Base-by-base conservation (phyloP, 2,113 vertebrate species). In the Cardinalis cardinalis region DNA sequence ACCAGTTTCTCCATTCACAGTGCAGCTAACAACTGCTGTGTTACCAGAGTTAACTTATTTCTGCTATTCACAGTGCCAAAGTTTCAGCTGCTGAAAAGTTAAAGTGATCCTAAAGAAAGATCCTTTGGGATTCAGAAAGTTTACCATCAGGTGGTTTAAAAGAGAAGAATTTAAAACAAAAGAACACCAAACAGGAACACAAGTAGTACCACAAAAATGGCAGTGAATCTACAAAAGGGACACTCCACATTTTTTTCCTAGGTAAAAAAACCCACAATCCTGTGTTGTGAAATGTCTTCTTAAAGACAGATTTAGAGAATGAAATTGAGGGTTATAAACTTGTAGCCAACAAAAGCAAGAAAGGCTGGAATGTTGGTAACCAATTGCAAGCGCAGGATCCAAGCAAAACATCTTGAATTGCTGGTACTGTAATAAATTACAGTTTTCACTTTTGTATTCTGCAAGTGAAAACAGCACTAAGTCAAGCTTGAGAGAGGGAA, bases 401-500 rank as follows among this genome's bases (percentile, higher is more conserved):
- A 98, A 98, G 96, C 88, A 98, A 97, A 98, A 98, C 96, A 98
- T 97, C 97, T 97, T 97, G 97, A 97, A 97, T 98, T 97, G 97
- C 97, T 97, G 88, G 97, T 93, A 96, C 94, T 92, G 73, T 96
- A 97, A 98, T 97, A 98, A 98, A 98, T 98, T 97, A 97, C 58
- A 97, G 96, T 97, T 97, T 96, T 97, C 95, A 96, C 97, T 94
- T 97, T 97, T 97, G 95, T 96, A 82, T 97, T 97, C 97, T 97
- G 90, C 96, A 96, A 98, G 97, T 97, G 96, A 97, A 98, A 97
- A 97, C 95, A 97, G 95, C 96, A 96, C 66, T 87, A 95, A 95
- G 92, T 97, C 94, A 97, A 95, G 91, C 96, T 89, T 86, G 93
- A 94, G 95, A 96, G 96, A 88, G 55, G 55, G 87, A 96, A 95